Evolutionary conservation across 2,888 invertebrate genomes (phyloP).

Genomic region (Ommatoiulus sabulosus): DNA sequence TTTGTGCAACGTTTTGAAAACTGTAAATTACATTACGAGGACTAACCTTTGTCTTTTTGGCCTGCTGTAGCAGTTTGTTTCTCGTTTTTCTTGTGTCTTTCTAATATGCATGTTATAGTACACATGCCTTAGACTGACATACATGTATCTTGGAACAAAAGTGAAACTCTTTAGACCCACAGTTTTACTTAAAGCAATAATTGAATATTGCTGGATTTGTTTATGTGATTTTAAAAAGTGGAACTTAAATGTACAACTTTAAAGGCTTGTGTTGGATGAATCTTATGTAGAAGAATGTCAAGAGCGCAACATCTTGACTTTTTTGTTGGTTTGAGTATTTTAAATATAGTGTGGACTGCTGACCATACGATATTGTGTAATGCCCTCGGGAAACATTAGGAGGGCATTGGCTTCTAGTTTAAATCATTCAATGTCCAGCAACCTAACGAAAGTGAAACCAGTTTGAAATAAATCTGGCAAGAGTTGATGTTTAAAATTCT

Average conservation of each 20-base stretch:
- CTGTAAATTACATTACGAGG: not conserved
- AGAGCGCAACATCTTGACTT: not conserved
- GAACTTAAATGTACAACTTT: too few relatives aligned
- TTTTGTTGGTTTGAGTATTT: not conserved
- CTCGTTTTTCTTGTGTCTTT: too few relatives aligned
- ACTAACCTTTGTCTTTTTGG: too few relatives aligned
- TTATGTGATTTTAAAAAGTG: too few relatives aligned
- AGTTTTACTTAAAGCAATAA: too few relatives aligned
- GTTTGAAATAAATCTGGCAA: conserved; percentile 1
- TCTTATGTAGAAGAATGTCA: not conserved
- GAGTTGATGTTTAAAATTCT: not conserved
- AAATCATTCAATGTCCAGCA: not conserved
- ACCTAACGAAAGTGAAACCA: conserved; percentile 23
- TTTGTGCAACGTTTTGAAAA: not conserved
- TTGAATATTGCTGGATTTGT: too few relatives aligned
- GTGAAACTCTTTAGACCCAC: too few relatives aligned
- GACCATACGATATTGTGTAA: not conserved
- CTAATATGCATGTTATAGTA: too few relatives aligned
- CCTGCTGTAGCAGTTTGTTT: too few relatives aligned
- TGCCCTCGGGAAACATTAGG: not conserved
- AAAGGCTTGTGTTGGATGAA: too few relatives aligned
- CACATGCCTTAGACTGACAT: too few relatives aligned
- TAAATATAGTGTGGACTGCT: not conserved
- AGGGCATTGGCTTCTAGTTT: not conserved
- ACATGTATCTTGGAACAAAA: too few relatives aligned